A percentile compares a stretch with the other conserved stretches of the same genome.
Evolutionary conservation across 2,888 invertebrate species (phyloP).

Genomic region (Eristalis intricaria): DNA sequence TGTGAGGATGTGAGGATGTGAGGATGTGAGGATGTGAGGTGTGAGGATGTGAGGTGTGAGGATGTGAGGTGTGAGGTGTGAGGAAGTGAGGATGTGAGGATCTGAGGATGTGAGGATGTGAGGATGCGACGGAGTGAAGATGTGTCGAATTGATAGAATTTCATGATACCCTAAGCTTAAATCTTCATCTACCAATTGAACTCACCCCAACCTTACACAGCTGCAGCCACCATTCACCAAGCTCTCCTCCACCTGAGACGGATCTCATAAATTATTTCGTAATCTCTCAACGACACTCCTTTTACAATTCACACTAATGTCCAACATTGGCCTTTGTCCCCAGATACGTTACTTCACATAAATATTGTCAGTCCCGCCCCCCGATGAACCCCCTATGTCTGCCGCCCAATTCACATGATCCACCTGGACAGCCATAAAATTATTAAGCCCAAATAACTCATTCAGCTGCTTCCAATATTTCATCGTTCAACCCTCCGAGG

Average conservation of each 20-base stretch:
- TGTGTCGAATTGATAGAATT: neutral
- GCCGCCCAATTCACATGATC: conserved; percentile 36
- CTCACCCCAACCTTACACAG: neutral
- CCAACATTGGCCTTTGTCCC: conserved; percentile 7
- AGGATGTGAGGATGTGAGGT: neutral
- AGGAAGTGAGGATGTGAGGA: neutral
- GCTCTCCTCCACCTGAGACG: neutral
- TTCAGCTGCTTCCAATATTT: conserved; percentile 54
- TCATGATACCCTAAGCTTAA: neutral
- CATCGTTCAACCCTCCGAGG: conserved; percentile 34
- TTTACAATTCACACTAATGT: conserved; percentile 19
- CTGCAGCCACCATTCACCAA: no score
- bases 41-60: neutral
- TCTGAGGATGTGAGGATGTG: neutral
- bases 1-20: neutral
- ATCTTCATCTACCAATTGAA: neutral
- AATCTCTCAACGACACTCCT: conserved; percentile 40
- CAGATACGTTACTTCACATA: neutral
- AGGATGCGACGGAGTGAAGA: neutral
- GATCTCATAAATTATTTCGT: neutral
- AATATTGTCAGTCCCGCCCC: neutral
- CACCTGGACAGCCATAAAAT: conserved; percentile 59
- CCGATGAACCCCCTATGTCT: neutral
- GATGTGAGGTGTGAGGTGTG: neutral
- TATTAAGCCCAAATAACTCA: conserved; percentile 66